phyloP scores from a whole-genome alignment of 2,797 vertebrate species.

The Spinus pinus region DNA sequence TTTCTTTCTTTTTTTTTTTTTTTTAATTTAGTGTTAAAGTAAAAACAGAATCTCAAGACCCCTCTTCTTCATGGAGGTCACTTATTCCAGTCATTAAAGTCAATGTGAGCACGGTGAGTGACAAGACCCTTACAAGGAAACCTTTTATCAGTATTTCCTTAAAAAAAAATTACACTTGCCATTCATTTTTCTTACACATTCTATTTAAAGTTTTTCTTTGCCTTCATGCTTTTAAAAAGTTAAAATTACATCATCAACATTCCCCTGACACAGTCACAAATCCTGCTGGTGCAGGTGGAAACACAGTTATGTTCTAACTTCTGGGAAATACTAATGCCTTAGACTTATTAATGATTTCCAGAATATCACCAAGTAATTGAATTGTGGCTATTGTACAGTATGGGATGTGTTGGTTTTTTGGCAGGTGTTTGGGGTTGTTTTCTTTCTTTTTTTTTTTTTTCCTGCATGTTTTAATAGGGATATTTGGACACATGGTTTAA shows the following conservation, averaged over 20 bases:
- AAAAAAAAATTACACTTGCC: background rate
- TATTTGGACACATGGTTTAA: background rate
- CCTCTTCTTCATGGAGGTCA: constrained; percentile 94
- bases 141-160: background rate
- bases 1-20: too few relatives aligned
- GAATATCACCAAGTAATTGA: background rate
- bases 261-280: background rate
- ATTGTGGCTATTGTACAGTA: background rate
- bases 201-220: background rate
- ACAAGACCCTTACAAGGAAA: background rate
- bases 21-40: constrained; percentile 82
- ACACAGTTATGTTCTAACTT: background rate
- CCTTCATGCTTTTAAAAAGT: background rate
- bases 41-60: constrained; percentile 89
- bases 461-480: background rate
- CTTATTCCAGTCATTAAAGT: constrained; percentile 98
- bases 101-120: constrained; percentile 96
- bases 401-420: background rate
- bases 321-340: background rate
- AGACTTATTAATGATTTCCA: background rate
- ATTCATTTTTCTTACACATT: background rate
- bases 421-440: background rate
- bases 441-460: background rate
- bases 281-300: background rate
- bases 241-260: background rate